phyloP scores from a whole-genome alignment of 1,140 invertebrate genomes.

The Tachypleus tridentatus region DNA sequence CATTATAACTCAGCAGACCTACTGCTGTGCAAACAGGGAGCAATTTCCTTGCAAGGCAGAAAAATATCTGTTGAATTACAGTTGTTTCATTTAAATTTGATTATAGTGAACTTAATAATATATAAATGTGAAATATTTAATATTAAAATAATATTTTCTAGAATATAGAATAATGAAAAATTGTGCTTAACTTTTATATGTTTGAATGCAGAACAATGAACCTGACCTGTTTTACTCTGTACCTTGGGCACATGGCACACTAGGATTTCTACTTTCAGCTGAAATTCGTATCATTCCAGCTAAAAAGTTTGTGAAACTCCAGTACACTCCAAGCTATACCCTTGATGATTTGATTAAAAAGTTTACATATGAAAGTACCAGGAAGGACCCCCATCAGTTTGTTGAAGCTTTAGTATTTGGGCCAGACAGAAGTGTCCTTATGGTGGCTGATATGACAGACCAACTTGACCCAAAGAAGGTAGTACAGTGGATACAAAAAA shows the following conservation, averaged over 20 bases:
- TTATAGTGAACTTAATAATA: too few relatives aligned
- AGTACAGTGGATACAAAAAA: slow-evolving; percentile 8
- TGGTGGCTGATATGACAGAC: slow-evolving; percentile 54
- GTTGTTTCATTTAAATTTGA: too few relatives aligned
- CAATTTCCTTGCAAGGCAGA: too few relatives aligned
- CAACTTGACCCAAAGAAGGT: slow-evolving; percentile 47
- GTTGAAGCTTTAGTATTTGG: slow-evolving; percentile 59
- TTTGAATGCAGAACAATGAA: slow-evolving; percentile 46
- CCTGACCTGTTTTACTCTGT: slow-evolving; percentile 60
- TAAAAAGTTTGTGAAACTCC: slow-evolving; percentile 42
- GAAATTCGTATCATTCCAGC: slow-evolving; percentile 62
- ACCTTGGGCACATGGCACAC: slow-evolving; percentile 74
- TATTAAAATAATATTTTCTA: too few relatives aligned
- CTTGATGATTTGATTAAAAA: slow-evolving; percentile 36
- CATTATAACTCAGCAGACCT: too few relatives aligned
- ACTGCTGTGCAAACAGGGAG: too few relatives aligned
- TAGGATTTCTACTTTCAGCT: slow-evolving; percentile 68
- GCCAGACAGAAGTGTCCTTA: slow-evolving; percentile 52
- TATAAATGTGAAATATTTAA: too few relatives aligned
- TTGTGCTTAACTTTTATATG: neutral
- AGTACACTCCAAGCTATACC: slow-evolving; percentile 52
- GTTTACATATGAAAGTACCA: slow-evolving; percentile 39
- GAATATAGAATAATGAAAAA: too few relatives aligned
- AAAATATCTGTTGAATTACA: too few relatives aligned
- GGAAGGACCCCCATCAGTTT: slow-evolving; percentile 50